phyloP scores from a whole-genome alignment of 2,113 vertebrate species.

The Elaphurus davidianus region DNA sequence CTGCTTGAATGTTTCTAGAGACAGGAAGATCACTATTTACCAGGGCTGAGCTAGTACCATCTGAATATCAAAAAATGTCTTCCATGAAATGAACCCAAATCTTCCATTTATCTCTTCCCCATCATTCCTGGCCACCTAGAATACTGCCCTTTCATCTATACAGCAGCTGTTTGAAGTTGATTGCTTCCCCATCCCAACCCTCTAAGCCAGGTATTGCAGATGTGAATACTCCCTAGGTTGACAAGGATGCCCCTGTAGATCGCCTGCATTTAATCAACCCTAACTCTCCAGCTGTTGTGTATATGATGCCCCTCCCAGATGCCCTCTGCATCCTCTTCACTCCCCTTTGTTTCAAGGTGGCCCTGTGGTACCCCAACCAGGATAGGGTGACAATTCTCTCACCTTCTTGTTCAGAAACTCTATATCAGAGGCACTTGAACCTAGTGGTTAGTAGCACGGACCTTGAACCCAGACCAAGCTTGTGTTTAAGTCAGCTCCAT shows the following conservation, averaged over 20 bases:
- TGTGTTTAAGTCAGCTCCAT: neutral
- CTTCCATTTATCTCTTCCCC: neutral
- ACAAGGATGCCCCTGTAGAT: neutral
- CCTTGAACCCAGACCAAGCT: neutral
- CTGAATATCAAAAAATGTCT: constrained; percentile 16
- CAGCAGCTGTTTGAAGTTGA: neutral
- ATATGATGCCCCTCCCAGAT: neutral
- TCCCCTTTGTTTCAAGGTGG: neutral
- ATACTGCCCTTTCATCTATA: neutral
- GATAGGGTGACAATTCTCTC: neutral
- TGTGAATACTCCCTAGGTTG: neutral
- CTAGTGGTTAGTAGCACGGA: neutral
- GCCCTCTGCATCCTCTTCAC: neutral
- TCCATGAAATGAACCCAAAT: neutral
- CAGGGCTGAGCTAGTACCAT: neutral
- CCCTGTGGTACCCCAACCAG: neutral
- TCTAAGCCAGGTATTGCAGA: constrained; percentile 13
- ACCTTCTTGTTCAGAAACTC: neutral
- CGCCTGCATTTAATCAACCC: neutral
- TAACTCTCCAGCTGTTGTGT: neutral
- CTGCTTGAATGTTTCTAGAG: constrained; percentile 29
- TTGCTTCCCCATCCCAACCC: neutral
- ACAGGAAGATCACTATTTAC: neutral
- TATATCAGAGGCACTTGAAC: neutral
- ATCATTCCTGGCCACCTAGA: neutral